Evolutionary conservation across 1,140 invertebrate species (phyloP).

Genomic region (Myzus persicae): DNA sequence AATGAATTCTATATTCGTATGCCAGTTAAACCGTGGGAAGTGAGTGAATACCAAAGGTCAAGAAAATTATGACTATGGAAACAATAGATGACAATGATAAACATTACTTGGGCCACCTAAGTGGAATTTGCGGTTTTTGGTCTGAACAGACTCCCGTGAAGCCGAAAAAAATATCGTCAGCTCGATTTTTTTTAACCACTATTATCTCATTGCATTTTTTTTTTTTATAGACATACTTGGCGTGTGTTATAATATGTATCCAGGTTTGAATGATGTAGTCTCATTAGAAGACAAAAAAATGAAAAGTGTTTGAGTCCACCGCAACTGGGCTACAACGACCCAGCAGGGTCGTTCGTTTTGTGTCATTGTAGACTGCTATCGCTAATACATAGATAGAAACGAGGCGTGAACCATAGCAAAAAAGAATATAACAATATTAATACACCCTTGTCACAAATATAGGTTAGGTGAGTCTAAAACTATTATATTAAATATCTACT

Average conservation of each 20-base stretch:
- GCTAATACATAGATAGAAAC: neutral
- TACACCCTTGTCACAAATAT: neutral
- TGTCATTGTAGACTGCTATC: neutral
- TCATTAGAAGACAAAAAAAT: slow-evolving; percentile 47
- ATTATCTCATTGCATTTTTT: slow-evolving; percentile 21
- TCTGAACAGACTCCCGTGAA: slow-evolving; percentile 48
- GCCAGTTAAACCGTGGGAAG: slow-evolving; percentile 30
- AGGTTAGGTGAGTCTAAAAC: neutral
- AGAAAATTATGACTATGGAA: slow-evolving; percentile 49
- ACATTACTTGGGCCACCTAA: slow-evolving; percentile 45
- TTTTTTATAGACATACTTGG: neutral
- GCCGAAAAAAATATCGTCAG: slow-evolving; percentile 48
- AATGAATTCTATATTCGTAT: neutral
- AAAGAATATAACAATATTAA: slow-evolving; percentile 31
- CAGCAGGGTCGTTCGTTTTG: slow-evolving; percentile 42
- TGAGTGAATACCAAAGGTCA: slow-evolving; percentile 31
- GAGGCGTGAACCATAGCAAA: slow-evolving; percentile 43
- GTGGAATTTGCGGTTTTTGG: slow-evolving; percentile 48
- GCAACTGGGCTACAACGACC: slow-evolving; percentile 52
- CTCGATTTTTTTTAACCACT: slow-evolving; percentile 52
- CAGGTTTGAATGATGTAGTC: slow-evolving; percentile 43
- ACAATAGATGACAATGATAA: slow-evolving; percentile 55
- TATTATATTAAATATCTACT: too few species aligned
- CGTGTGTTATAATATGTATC: neutral
- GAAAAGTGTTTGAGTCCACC: slow-evolving; percentile 47